Base-by-base conservation (phyloP, 2,888 invertebrate species). In the Sinelater perroti region DNA sequence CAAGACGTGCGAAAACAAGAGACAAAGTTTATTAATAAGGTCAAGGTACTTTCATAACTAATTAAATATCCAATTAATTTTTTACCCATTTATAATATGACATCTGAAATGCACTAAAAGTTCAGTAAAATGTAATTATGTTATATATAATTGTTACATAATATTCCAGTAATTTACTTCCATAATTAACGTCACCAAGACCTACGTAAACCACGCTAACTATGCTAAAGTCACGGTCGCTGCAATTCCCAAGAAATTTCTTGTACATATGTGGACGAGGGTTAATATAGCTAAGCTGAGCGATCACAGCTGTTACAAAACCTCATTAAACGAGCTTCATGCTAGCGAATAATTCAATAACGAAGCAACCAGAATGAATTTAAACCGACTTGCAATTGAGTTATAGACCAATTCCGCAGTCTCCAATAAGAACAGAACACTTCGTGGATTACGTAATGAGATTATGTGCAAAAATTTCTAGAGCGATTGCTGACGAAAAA, bases 281-380 rank as follows among this genome's bases (percentile, higher is more conserved):
- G 14, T 44, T 30, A 44, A 44, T 44, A 44, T 30, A 30, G 17
- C 44, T 44, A 30, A 44, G 44, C 44, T 14, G 30, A 44, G 10
- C 16, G 44, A 44, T 44, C 44, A 28, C 44, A 44, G 28, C 44
- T 44, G 44, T 30, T 44, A 30, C 44, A 44, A 44, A 44, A 44
- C 44, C 30, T 44, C 28, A 44, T 44, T 44, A 44, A 44, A 44
- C 40, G 44, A 30, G 28, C 28, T 44, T 30, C 28, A 44, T 44
- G 44, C 26, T 17, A 10, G 28, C 28, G 30, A 44, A 44, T 44
- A 44, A 44, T 44, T 44, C 44, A 44, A 44, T 44, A 44, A 30
- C 17, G 30, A 28, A n/a, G 24, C 13, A 44, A 44, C 44, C 30
- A 30, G 44, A 44, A 44, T 30, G 18, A 44, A 44, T 30, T 30